Evolutionary conservation across 1,140 invertebrate species (phyloP).

Genomic region (Drosophila persimilis): DNA sequence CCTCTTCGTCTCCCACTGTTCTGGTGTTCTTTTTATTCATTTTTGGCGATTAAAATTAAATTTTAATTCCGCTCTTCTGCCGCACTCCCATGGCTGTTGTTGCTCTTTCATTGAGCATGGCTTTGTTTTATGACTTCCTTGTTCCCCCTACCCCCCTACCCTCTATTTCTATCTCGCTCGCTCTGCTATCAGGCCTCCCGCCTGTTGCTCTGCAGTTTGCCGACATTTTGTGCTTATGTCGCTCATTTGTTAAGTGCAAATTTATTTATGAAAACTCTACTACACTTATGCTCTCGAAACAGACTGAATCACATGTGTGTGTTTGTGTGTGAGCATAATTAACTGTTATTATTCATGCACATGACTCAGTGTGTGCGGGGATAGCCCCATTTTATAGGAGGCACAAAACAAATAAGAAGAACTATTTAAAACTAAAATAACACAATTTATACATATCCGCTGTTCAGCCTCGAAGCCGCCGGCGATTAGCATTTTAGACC

Average conservation of each 20-base stretch:
- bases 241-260: slow-evolving; percentile 71
- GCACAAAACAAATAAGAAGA: neutral
- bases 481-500: slow-evolving; percentile 25
- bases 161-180: neutral
- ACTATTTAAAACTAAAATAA: no score
- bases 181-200: slow-evolving; percentile 7
- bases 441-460: no score
- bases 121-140: slow-evolving; percentile 76
- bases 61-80: slow-evolving; percentile 63
- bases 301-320: slow-evolving; percentile 7
- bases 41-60: slow-evolving; percentile 80
- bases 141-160: slow-evolving; percentile 8
- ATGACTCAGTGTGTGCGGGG: slow-evolving; percentile 54
- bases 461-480: no score
- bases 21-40: slow-evolving; percentile 42
- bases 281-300: slow-evolving; percentile 24
- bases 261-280: slow-evolving; percentile 70
- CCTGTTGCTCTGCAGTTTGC: slow-evolving; percentile 67
- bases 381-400: neutral
- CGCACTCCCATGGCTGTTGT: slow-evolving; percentile 38
- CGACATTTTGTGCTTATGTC: slow-evolving; percentile 70
- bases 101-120: slow-evolving; percentile 57
- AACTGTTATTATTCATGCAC: slow-evolving; percentile 72
- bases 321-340: slow-evolving; percentile 48
- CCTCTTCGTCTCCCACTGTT: slow-evolving; percentile 9